Conservation (phyloP, 2,888 invertebrate genomes). For the Cecidostiba fungosa region DNA sequence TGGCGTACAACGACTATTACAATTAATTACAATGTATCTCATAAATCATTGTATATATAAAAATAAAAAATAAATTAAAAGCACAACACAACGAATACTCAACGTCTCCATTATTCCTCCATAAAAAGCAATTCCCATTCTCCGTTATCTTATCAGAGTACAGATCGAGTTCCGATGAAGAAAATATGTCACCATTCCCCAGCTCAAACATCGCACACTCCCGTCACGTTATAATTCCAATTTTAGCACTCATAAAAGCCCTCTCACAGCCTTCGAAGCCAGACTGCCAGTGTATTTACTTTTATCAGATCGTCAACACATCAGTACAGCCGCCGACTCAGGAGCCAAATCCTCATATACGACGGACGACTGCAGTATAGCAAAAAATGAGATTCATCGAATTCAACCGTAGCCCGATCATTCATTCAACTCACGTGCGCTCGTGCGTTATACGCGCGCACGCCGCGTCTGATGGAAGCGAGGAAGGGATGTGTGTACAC, state of each 20-base stretch:
- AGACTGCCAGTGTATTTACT: not conserved
- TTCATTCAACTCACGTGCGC: slow-evolving; percentile 26
- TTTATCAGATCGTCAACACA: not conserved
- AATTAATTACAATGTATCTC: not conserved
- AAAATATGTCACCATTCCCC: too few species aligned
- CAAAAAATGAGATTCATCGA: slow-evolving; percentile 54
- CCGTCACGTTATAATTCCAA: slow-evolving; percentile 2
- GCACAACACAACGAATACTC: too few species aligned
- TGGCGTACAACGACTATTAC: not conserved
- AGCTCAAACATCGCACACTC: not conserved
- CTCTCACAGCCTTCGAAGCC: not conserved
- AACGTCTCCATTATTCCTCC: too few species aligned
- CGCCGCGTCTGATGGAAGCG: slow-evolving; percentile 2
- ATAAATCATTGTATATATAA: not conserved
- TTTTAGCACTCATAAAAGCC: slow-evolving; percentile 60
- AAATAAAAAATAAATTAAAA: not conserved
- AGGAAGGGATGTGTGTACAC: slow-evolving; percentile 51
- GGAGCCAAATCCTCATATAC: not conserved
- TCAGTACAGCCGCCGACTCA: not conserved
- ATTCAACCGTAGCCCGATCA: slow-evolving; percentile 51
- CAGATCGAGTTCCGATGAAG: too few species aligned
- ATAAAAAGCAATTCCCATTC: too few species aligned
- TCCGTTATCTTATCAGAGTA: too few species aligned
- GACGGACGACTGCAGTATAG: slow-evolving; percentile 48
- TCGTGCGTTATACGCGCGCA: slow-evolving; percentile 36